Evolutionary conservation across 2,888 invertebrate species (phyloP), one percentile per base, ranked within the genome.

Genomic region (Pterostichus madidus): DNA sequence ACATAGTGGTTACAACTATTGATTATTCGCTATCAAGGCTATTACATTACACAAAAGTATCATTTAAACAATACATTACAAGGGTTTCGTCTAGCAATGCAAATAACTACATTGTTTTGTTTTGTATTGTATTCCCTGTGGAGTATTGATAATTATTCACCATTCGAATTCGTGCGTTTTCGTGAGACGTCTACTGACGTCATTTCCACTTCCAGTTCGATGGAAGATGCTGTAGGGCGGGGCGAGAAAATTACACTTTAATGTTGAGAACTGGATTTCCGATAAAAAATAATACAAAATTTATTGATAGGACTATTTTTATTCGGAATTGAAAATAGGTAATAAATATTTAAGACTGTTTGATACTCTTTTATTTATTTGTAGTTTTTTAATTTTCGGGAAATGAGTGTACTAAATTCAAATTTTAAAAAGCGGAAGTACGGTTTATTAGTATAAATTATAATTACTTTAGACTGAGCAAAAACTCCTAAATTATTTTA

Each of bases 1-100:
- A 71, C 56, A 49, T 44, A 71, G 44, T 71, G 68, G 68, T 44
- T 44, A 44, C 15, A 39, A 31, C 10, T 80, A 80, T 80, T 80
- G 73, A 80, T 73, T 80, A 71, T 71, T 56, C 49, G 71, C 44
- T 56, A 39, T 80, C 39, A 56, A 56, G 56, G n/a, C 15, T 80
- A 73, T 73, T 31, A 44, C 53, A 80, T 80, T 80, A 56, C 73
- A 71, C 77, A 77, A 56, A 77, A 39, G 77, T 77, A 77, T 78
- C 61, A 59, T 78, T 78, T 35, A 17, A 77, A 32, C 56, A 44
- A 24, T 5, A 59, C 39, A 53, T 35, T 53, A n/a, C 56, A 32
- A 59, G 39, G 59, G 78, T 44, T 78, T 78, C 61, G 56, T 78
- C 61, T 78, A 56, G 52, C 15, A 64, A 61, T 64, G 4, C 35